Evolutionary conservation across 2,888 invertebrate genomes (phyloP).

Genomic region (Megamerina dolium): DNA sequence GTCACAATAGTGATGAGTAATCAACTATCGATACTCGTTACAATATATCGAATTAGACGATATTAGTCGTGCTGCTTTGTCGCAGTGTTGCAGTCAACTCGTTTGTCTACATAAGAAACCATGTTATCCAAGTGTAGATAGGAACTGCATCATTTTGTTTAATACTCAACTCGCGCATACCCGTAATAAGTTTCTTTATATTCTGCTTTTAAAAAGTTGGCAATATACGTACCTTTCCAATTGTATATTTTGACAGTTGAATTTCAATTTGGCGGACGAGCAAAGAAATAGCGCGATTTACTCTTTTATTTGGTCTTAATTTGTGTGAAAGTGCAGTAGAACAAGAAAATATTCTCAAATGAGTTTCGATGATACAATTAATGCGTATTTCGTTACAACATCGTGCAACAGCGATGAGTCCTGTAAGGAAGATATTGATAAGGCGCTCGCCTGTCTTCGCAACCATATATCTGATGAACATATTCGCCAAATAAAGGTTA

Average conservation of each 20-base stretch:
- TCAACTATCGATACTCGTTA: too few species aligned
- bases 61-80: too few species aligned
- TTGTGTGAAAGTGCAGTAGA: neutral
- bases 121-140: too few species aligned
- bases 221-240: too few species aligned
- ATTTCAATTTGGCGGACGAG: constrained; percentile 21
- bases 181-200: too few species aligned
- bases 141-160: too few species aligned
- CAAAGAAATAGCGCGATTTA: constrained; percentile 5
- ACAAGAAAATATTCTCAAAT: constrained; percentile 17
- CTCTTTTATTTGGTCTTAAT: too few species aligned
- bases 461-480: constrained; percentile 39
- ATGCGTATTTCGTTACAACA: constrained; percentile 41
- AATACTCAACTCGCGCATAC: too few species aligned
- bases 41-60: too few species aligned
- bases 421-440: constrained; percentile 26
- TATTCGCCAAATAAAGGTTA: constrained; percentile 58
- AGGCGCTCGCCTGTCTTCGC: constrained; percentile 29
- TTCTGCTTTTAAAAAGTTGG: neutral
- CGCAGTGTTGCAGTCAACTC: too few species aligned
- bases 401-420: constrained; percentile 16
- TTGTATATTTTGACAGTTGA: constrained; percentile 1
- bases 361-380: constrained; percentile 38
- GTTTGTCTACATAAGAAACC: too few species aligned
- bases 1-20: too few species aligned